Base-by-base conservation (phyloP, 2,113 vertebrate genomes). In the Takifugu bimaculatus region DNA sequence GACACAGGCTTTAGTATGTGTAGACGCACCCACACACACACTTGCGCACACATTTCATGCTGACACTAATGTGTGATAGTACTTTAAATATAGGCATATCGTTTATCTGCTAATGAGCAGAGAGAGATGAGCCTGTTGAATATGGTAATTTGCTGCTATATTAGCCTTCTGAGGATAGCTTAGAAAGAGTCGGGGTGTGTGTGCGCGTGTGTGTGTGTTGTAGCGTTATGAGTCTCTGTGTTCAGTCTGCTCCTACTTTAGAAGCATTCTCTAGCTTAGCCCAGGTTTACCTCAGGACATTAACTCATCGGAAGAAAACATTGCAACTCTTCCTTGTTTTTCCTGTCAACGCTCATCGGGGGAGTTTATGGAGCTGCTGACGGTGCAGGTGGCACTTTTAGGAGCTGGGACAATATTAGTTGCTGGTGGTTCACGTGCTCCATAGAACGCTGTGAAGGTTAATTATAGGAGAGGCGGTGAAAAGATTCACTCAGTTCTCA, bases 41-140 rank as follows among this genome's bases (percentile, higher is more conserved):
- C 63, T 48, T 4, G 51, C 58, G 42, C 59, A 25, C 59, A 70
- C 74, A 69, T 79, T 79, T 80, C 54, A 71, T 70, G 78, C 72
- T 86, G 82, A 84, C 81, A 82, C 71, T 77, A 85, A 80, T 85
- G 79, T 84, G 78, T 56, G 66, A 83, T 76, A 94, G 92, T 94
- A 91, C 93, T 93, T 93, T 94, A 95, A 96, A 94, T 96, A 94
- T 93, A 93, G 93, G 93, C 92, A 93, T 94, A 96, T 95, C 93
- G 93, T 93, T 91, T 93, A 93, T 93, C 93, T 94, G 92, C 93
- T 95, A 94, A 94, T 92, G 92, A 94, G 93, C 88, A 93, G 90
- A 80, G 93, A 93, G 93, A 94, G 95, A 95, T 94, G 93, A 94
- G 93, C 91, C 93, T 93, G 93, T 95, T 96, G 93, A 95, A 96